These are phyloP conservation scores for Amiota communis DNA, from an alignment of 2,888 invertebrate species.

Conservation along the genomic window DNA sequence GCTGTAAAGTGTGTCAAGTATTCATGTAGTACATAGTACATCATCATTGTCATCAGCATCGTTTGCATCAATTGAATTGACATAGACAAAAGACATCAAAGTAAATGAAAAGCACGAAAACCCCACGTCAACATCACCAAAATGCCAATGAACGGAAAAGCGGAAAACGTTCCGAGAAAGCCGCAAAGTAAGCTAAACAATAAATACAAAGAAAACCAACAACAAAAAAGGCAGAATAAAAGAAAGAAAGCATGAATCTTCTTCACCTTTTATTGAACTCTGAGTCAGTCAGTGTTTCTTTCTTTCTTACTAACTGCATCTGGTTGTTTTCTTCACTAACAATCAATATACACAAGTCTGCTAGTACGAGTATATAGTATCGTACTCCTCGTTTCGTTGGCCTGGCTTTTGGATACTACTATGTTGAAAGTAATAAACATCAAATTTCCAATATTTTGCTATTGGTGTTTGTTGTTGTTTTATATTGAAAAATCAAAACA, in stretches of 20 bases:
- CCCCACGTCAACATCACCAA: slow-evolving; percentile 53
- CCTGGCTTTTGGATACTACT: slow-evolving; percentile 46
- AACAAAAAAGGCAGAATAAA: too few species aligned
- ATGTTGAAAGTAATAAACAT: slow-evolving; percentile 23
- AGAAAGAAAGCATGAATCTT: too few species aligned
- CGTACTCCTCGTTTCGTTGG: not conserved
- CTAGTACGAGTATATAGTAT: too few species aligned
- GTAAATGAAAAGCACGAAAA: slow-evolving; percentile 67
- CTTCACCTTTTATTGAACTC: slow-evolving; percentile 25
- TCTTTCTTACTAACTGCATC: slow-evolving; percentile 41
- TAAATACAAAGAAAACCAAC: not conserved
- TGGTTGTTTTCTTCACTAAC: slow-evolving; percentile 39
- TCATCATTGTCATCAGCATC: too few species aligned
- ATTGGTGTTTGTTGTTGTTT: slow-evolving; percentile 10
- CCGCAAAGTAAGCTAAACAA: slow-evolving; percentile 57
- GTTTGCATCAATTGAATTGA: not conserved
- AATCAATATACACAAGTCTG: slow-evolving; percentile 48
- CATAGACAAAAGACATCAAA: not conserved
- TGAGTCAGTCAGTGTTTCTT: too few species aligned
- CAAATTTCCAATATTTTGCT: slow-evolving; percentile 6
- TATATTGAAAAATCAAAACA: too few species aligned
- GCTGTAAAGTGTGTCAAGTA: slow-evolving; percentile 18
- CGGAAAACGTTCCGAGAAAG: slow-evolving; percentile 61
- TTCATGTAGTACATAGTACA: slow-evolving; percentile 15
- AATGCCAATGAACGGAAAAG: slow-evolving; percentile 64